A percentile compares a stretch with the other conserved stretches of the same genome.
Conservation (phyloP, 2,113 vertebrate species). For the Aphelocoma coerulescens region DNA sequence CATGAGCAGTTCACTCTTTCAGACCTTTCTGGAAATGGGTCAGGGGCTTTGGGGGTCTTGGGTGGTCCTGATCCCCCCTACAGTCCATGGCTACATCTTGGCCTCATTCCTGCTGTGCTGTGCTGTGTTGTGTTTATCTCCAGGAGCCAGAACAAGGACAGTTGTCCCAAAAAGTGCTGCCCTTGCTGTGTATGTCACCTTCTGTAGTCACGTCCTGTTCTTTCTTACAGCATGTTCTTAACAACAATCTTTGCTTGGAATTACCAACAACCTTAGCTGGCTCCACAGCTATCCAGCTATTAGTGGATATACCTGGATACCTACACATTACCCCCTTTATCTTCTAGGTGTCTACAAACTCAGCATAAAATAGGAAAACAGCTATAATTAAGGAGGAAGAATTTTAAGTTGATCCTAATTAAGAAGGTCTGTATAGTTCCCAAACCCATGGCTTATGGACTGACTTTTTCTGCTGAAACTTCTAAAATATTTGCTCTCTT, state of each 20-base stretch:
- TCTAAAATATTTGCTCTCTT: not conserved
- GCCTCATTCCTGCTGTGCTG: not conserved
- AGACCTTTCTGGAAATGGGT: not conserved
- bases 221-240: not conserved
- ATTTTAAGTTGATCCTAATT: not conserved
- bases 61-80: not conserved
- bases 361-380: not conserved
- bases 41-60: not conserved
- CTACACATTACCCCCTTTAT: no score
- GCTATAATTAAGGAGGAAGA: not conserved
- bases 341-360: not conserved
- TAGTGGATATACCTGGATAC: accelerated
- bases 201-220: not conserved
- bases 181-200: no score
- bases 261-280: not conserved
- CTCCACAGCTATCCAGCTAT: not conserved
- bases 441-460: not conserved
- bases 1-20: not conserved
- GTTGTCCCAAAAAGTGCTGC: not conserved
- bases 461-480: not conserved
- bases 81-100: not conserved
- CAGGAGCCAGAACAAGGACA: not conserved
- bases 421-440: not conserved
- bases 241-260: not conserved
- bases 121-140: not conserved